Conservation (phyloP, 2,113 vertebrate genomes). For the Lampris megalopsis region DNA sequence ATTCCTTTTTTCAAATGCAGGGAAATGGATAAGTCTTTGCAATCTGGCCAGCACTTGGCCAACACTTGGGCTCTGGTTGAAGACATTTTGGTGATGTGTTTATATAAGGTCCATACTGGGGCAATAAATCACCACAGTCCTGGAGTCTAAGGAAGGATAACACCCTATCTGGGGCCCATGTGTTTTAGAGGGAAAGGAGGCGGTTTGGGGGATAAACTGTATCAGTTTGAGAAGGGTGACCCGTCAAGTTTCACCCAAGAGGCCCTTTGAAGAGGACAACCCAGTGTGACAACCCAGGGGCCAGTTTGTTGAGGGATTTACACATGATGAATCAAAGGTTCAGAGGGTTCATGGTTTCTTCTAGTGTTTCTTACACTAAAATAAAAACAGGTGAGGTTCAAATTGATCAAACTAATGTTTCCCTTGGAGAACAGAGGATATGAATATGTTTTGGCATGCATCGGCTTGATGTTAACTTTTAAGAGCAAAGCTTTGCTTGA, state of each 20-base stretch:
- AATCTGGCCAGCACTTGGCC: slow-evolving; percentile 39
- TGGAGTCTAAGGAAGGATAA: slow-evolving; percentile 54
- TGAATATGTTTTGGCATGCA: slow-evolving; percentile 22
- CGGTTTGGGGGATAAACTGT: slow-evolving; percentile 66
- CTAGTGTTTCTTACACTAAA: slow-evolving; percentile 40
- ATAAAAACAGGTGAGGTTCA: slow-evolving; percentile 58
- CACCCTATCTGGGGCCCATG: slow-evolving; percentile 59
- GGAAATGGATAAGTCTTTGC: slow-evolving; percentile 51
- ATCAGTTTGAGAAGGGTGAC: slow-evolving; percentile 71
- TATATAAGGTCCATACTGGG: slow-evolving; percentile 64
- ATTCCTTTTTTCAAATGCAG: slow-evolving; percentile 39
- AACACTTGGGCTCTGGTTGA: slow-evolving; percentile 46
- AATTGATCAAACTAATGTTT: slow-evolving; percentile 1
- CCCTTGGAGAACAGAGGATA: slow-evolving; percentile 8
- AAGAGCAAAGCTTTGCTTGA: slow-evolving; percentile 50
- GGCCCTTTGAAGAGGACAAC: slow-evolving; percentile 74
- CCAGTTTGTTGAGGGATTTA: slow-evolving; percentile 69
- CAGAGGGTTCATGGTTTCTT: slow-evolving; percentile 38
- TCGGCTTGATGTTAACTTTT: slow-evolving; percentile 40
- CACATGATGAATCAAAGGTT: slow-evolving; percentile 71
- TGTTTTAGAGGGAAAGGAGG: slow-evolving; percentile 61
- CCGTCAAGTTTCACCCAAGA: slow-evolving; percentile 66
- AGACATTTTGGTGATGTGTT: slow-evolving; percentile 73
- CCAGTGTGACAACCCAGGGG: slow-evolving; percentile 55
- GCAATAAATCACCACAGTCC: slow-evolving; percentile 71